A percentile compares a stretch with the other conserved stretches of the same genome.
phyloP scores from a whole-genome alignment of 2,113 vertebrate species.

The Charina bottae region DNA sequence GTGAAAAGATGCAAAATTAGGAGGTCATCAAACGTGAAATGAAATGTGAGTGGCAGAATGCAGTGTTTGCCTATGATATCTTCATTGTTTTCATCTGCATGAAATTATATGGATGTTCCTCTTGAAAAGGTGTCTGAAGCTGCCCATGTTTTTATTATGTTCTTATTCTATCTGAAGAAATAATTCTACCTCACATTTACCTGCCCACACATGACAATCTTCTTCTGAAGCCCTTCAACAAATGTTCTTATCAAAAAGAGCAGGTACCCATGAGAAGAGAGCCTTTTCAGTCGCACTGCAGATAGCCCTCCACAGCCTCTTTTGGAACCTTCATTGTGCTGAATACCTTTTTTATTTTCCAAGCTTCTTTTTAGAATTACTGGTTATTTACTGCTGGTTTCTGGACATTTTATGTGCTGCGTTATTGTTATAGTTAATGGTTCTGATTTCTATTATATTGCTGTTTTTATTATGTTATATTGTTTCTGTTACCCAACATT shows the following conservation, averaged over 20 bases:
- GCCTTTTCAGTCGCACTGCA: not conserved
- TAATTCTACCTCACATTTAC: not conserved
- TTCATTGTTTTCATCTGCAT: not conserved
- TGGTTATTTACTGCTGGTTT: not conserved
- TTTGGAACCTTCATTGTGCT: not conserved
- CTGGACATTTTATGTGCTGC: not conserved
- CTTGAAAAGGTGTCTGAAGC: not conserved
- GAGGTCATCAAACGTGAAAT: not conserved
- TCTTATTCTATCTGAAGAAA: not conserved
- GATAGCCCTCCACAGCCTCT: not conserved
- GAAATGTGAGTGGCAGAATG: not conserved
- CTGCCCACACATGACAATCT: not conserved
- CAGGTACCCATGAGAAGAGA: not conserved
- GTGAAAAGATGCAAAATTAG: not conserved
- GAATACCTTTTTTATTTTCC: not conserved
- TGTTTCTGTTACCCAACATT: not conserved
- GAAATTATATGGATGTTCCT: not conserved
- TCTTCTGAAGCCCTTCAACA: not conserved
- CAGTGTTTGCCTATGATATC: not conserved
- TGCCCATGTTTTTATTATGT: not conserved
- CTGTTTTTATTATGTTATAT: not conserved
- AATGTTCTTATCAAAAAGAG: not conserved
- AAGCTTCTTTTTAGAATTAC: not conserved
- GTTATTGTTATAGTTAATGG: not conserved
- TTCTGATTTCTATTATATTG: not conserved